A percentile compares a stretch with the other conserved stretches of the same genome.
These are phyloP conservation scores for Dryobates pubescens DNA, from an alignment of 2,797 vertebrate genomes.

Conservation along the genomic window DNA sequence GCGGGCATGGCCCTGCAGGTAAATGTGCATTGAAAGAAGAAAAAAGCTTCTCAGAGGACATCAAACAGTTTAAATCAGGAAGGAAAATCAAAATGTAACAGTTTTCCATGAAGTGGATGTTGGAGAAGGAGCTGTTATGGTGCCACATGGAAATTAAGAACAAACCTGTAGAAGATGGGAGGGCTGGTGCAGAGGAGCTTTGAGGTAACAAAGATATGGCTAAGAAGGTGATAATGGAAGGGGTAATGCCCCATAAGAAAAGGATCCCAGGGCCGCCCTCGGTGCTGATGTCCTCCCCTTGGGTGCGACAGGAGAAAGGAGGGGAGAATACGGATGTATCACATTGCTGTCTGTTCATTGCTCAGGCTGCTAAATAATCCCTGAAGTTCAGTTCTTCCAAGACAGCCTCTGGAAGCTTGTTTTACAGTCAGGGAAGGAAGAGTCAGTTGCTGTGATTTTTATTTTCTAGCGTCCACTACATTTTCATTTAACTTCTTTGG, in stretches of 20 bases:
- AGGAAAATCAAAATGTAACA: not conserved
- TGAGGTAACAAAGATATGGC: not conserved
- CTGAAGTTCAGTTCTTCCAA: not conserved
- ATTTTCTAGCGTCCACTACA: not conserved
- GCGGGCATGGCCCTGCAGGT: not conserved
- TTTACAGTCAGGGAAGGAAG: not conserved
- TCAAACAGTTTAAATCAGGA: not conserved
- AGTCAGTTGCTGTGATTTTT: not conserved
- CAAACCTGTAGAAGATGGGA: not conserved
- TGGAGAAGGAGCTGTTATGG: not conserved
- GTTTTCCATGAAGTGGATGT: not conserved
- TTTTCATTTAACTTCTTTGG: not conserved
- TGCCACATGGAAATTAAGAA: not conserved
- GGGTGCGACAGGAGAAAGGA: not conserved
- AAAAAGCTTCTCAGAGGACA: not conserved
- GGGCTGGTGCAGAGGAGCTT: not conserved
- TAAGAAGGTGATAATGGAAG: not conserved
- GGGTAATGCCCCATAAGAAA: accelerated
- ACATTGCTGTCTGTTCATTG: not conserved
- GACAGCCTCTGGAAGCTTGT: not conserved
- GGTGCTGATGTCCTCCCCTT: not conserved
- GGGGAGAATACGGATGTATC: not conserved
- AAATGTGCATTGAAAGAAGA: not conserved
- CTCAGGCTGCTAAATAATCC: not conserved
- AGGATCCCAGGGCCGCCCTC: not conserved